Base-by-base conservation (phyloP, 2,888 invertebrate genomes). In the Gasteruption jaculator region DNA sequence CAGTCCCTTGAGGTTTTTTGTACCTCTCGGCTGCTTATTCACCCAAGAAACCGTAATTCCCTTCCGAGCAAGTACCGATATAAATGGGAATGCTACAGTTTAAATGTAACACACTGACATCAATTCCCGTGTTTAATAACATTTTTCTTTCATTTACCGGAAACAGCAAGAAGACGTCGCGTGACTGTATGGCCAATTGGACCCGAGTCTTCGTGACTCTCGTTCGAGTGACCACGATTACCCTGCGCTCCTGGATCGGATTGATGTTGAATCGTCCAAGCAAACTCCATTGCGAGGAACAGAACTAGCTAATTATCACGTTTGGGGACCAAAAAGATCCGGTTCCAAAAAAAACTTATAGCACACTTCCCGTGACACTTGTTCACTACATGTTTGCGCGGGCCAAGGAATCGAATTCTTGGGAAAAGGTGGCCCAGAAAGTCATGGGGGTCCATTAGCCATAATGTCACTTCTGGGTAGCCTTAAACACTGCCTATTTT, bases 201-300 rank as follows among this genome's bases (percentile, higher is more conserved):
- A 40, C 43, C 27, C 12, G 48, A 31, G 24, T 61, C 60, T 35
- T 57, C 60, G 11, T 53, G 52, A 36, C 54, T 50, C 27, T 53
- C 59, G 29, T 18, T 36, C 5, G 54, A 27, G 45, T 59, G 61
- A 37, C 25, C 41, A 18, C 58, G 49, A 32, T 44, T 46, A 18
- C 34, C 52, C 34, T 56, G 55, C 6, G 57, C 44, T 5, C 51
- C 41, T 43, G 61, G 58, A 7, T 35, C 31, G 22, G 48, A 20
- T 29, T 60, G 63, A 38, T 63, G 63, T 22, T 61, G 61, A 32
- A 63, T 49, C 15, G 57, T 48, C 63, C 63, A 63, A 30, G 63
- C 49, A 38, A 63, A 63, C 47, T 63, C 63, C 63, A 63, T 63
- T 31, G 31, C 33, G 45, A n/a, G n/a, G 20, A 31, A 11, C 26